Base-by-base conservation (phyloP, 2,888 invertebrate species). In the Trachelus tabidus region DNA sequence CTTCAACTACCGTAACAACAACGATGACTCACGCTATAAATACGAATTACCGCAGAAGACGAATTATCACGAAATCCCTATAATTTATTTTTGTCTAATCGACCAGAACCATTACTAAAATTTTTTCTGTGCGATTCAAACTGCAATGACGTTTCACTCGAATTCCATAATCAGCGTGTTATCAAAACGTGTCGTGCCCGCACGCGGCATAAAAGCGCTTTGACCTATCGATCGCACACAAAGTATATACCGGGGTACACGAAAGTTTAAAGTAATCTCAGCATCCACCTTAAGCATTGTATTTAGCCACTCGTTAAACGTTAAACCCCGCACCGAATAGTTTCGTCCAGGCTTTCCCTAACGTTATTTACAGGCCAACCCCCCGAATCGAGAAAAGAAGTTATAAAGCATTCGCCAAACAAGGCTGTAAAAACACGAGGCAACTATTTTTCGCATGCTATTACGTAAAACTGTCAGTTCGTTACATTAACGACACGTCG, bases 401-500 rank as follows among this genome's bases (percentile, higher is more conserved):
- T 56, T 73, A 73, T 73, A 73, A 73, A 73, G 23, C 74, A 73
- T 73, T 73, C 15, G 34, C 74, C 74, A 73, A 73, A 73, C 76
- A 68, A 68, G 76, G 56, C 73, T 75, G 69, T 82, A 84, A 84
- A 84, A 84, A 82, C 77, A 79, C 79, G 77, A 73, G 23, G 37
- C 40, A 11, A 77, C 79, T 80, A 84, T 84, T 83, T 83, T 82
- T 84, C 80, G 73, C 76, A 35, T 74, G 79, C 78, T 76, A 75
- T 81, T 79, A 73, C 73, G 40, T 33, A 35, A 68, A 40, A 31
- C 31, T 23, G 77, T 75, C 56, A 73, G 79, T 84, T 81, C 76
- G 82, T 82, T 84, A 79, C 80, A 80, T 78, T 83, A 83, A 84
- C 74, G 81, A 81, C 77, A 73, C 78, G 73, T 76, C 77, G 77